Base-by-base conservation (phyloP, 1,140 invertebrate species). In the Anastrepha ludens region DNA sequence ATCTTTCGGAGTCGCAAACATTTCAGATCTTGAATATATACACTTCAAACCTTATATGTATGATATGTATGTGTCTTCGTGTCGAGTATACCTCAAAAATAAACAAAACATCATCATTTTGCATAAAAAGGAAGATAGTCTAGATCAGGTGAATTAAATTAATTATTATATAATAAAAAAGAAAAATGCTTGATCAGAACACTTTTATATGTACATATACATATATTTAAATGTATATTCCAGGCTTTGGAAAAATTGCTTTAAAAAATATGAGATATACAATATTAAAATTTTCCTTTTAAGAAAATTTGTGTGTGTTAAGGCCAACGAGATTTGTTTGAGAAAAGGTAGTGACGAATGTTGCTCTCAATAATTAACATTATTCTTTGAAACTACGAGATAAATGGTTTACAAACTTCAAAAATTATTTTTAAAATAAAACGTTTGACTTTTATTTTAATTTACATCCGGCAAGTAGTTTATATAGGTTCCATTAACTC, bases 61-160 rank as follows among this genome's bases (percentile, higher is more conserved):
- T 91, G 90, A 90, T 90, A 91, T 93, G 91, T 93, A 92, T 93
- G 92, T 93, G 92, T 93, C 92, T 93, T 93, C 90, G 92, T 90
- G 92, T 93, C 91, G 92, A 91, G 92, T 93, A 93, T 93, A 93
- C 92, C 92, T 93, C 92, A 93, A 93, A 90, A 89, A 85, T 41
- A 64, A 41, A 87, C 86, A 44, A 55, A 78, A 87, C 74, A 67
- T 87, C 74, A 81, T 64, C 58, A 87, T 78, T 85, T 85, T 85
- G n/a, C 17, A 55, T 55, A 81, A 41, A 17, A 74, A 47, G 41
- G 8, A 13, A 47, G 5, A 47, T 9, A 17, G 17, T 62, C n/a
- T 62, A 13, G 11, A 17, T 62, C 60, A 62, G 15, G 60, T 62
- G 15, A 5, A 5, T 17, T 62, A 62, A 29, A 29, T 29, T 29